Base-by-base conservation (phyloP, 1,140 invertebrate genomes). In the Zaprionus taronus region DNA sequence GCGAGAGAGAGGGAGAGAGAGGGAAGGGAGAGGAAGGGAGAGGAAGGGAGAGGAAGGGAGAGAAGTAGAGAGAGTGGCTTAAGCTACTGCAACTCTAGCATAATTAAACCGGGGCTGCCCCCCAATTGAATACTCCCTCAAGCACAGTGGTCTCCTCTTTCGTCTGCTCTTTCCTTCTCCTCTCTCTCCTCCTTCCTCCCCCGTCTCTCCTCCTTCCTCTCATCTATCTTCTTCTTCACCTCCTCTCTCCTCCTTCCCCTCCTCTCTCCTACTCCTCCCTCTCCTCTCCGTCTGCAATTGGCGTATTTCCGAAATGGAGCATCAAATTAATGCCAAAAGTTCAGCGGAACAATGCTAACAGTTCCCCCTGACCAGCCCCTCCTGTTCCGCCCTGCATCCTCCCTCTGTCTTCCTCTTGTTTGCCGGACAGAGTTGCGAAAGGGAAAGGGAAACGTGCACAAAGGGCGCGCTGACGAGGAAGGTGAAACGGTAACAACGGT, bases 301-400 rank as follows among this genome's bases (percentile, higher is more conserved):
- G 63, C 74, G 66, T 66, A 49, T 66, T 77, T 72, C 56, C 69
- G 47, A 66, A 72, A 72, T 72, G 73, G 41, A 62, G 56, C 62
- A 38, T 47, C 69, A 51, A 76, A 66, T 66, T 72, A 76, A 72
- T 76, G 38, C 51, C 41, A 64, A 65, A 77, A 68, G 64, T 77
- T 77, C 51, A 73, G 34, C 75, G 71, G 71, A 77, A 74, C 71
- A 63, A 22, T 41, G 61, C 65, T 74, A 62, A 73, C 57, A 75
- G 74, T 69, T 34, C 22, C 74, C 41, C 38, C 38, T n/a, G 1
- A 2, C 38, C 5, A n/a, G 7, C 38, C 41, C 41, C 9, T 17
- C 7, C 7, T 1, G 2, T 0, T 9, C n/a, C 41, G 0, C 24
- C 24, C 5, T 26, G 24, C 24, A 5, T n/a, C 38, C 41, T 7